Conservation (phyloP, 35 echinoderm and acorn worm species). For the Amphiura filiformis region DNA sequence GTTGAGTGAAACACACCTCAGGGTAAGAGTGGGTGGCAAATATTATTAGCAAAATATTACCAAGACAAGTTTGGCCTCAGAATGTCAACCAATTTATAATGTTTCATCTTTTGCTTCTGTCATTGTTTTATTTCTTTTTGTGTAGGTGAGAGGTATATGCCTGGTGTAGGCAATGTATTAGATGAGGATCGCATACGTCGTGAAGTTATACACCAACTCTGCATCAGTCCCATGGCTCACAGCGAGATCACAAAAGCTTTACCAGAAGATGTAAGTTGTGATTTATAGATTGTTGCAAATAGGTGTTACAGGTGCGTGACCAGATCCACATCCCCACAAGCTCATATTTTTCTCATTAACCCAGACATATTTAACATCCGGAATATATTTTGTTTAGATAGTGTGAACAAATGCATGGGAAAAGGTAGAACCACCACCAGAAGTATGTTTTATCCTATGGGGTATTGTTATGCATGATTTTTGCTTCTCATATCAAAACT, state of each 20-base stretch:
- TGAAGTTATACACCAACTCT: slow-evolving; percentile 90
- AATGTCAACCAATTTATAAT: too few species aligned
- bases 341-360: neutral
- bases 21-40: too few species aligned
- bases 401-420: too few species aligned
- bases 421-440: too few species aligned
- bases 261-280: slow-evolving; percentile 87
- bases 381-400: too few species aligned
- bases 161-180: slow-evolving; percentile 70
- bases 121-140: slow-evolving; percentile 22
- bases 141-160: slow-evolving; percentile 73
- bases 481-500: too few species aligned
- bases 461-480: too few species aligned
- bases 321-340: neutral
- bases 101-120: too few species aligned
- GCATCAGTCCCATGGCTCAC: slow-evolving; percentile 87
- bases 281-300: neutral
- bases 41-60: too few species aligned
- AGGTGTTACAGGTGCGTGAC: neutral
- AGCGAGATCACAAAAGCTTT: slow-evolving; percentile 84
- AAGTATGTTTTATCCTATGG: too few species aligned
- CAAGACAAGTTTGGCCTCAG: too few species aligned
- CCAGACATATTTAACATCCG: neutral
- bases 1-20: too few species aligned
- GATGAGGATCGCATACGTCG: slow-evolving; percentile 54